Base-by-base conservation (phyloP, 2,113 vertebrate species). In the Saccopteryx bilineata region DNA sequence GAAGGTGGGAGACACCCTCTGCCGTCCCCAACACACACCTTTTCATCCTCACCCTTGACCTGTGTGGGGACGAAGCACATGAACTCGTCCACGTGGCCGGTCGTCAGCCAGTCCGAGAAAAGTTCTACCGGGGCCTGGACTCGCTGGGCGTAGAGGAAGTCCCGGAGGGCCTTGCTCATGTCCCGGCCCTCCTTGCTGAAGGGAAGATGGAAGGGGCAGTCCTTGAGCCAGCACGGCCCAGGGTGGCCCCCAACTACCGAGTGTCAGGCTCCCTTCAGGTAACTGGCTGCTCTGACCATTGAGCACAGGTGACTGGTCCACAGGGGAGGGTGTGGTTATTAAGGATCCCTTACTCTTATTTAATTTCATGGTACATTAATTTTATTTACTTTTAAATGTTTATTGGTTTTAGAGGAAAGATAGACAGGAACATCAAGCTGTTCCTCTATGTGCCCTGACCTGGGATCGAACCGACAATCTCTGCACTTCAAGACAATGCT, bases 11-110 rank as follows among this genome's bases (percentile, higher is more conserved):
- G 31, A 9, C 11, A 0, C 39, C 50, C n/a, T 19, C 23, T 9
- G 14, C 46, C 10, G 28, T 24, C n/a, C 56, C 79, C 7, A 15
- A 54, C 31, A 75, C 33, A 7, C 14, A 95, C 15, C 10, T 1
- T 87, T 98, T 98, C 98, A 0, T 48, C 63, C 5, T 81, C 28
- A 1, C 17, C 39, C 98, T 99, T 99, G 96, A 98, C 98, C 66
- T 99, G 98, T 0, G 96, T 95, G 0, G 99, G 99, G 52, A 99
- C 98, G 17, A 99, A 99, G 68, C 98, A 99, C 99, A 99, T 98
- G 98, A 99, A 99, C 95, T 99, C 99, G 2, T 99, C 99, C 5
- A 99, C 90, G 1, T 99, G 99, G 63, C 99, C 99, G 1, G 98
- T 98, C 0, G 0, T 0, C 24, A 99, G 98, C 99, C 99, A 99